Base-by-base conservation (phyloP, 2,888 invertebrate genomes). In the Drosophila algonquin region DNA sequence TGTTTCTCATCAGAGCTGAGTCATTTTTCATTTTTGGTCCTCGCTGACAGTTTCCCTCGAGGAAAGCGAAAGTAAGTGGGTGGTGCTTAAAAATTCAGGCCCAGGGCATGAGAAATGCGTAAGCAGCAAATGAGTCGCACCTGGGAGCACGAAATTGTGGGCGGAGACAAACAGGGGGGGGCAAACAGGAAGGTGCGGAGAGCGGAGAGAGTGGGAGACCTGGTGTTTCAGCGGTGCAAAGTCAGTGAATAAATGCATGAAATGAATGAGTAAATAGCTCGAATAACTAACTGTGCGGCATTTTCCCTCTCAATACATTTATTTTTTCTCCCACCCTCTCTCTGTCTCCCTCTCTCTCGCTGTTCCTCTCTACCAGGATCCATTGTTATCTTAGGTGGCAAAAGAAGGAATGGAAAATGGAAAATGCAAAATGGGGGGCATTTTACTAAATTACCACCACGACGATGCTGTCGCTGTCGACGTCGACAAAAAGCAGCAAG, bases 181-280 rank as follows among this genome's bases (percentile, higher is more conserved):
- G 40, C 6, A 6, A 1, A 6, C 35, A 40, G 14, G n/a, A 40
- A 14, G 30, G 14, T 47, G 40, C 10, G 55, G 4, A n/a, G 32
- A 10, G 8, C 12, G 47, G 48, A 8, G 50, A 12, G 35, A 14
- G 10, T 14, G 18, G 18, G 18, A 18, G 18, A 18, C 18, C 18
- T 21, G 21, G 21, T 21, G 21, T 21, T 21, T 21, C 21, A 9
- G 48, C 35, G 8, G 2, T n/a, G 51, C 35, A 30, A 48, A 67
- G 73, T 71, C 73, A 75, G 73, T 87, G 79, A 79, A 87, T 89
- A 81, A 87, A 87, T 83, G 76, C 77, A 88, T 81, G 76, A 84
- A 84, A 84, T 87, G 81, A 87, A 87, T 89, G 77, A 87, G 76
- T 84, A 88, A 88, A 88, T 87, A 89, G 79, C 87, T 72, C 67